Evolutionary conservation across 1,140 invertebrate genomes (phyloP), one percentile per base, ranked within the genome.

Genomic region (Heliconius nattereri): DNA sequence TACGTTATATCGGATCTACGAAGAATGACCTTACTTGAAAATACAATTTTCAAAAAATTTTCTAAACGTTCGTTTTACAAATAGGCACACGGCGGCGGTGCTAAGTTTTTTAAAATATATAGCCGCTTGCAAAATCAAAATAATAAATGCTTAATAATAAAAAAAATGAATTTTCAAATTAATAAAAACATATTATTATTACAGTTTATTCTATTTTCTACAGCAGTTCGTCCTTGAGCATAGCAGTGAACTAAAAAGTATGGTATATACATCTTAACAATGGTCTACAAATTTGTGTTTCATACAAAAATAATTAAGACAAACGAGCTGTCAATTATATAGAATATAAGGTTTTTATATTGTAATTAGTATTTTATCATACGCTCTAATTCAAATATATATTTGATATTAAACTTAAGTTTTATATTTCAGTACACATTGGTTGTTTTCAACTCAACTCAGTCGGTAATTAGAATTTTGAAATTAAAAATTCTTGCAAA

Each of bases 111-210:
- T 71, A 29, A 26, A 26, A 66, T 57, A 45, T 7, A 71, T 71
- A 66, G 32, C 74, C 29, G 54, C 19, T 37, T 57, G 29, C 23
- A 26, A 45, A 76, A 76, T 71, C 35, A 71, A 32, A 70, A 76
- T 71, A 71, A 40, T 76, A 76, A 76, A 71, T 76, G 75, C 75
- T 76, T 76, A 70, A 7, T 29, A 71, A 71, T 9, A 16, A 71
- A 76, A 70, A 32, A 70, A 76, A 70, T 11, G 5, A 45, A 49
- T 49, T 29, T 57, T 45, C 35, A 9, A 20, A 70, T 54, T 60
- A 7, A 35, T 66, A 45, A 16, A 16, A 45, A 45, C 32, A 45
- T n/a, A n/a, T n/a, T n/a, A n/a, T n/a, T n/a, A n/a, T n/a, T n/a
- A n/a, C n/a, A 0, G 40, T 45, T 16, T 20, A 52, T 19, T 52